Base-by-base conservation (phyloP, 2,797 vertebrate species). In the Gymnothorax reevesii region DNA sequence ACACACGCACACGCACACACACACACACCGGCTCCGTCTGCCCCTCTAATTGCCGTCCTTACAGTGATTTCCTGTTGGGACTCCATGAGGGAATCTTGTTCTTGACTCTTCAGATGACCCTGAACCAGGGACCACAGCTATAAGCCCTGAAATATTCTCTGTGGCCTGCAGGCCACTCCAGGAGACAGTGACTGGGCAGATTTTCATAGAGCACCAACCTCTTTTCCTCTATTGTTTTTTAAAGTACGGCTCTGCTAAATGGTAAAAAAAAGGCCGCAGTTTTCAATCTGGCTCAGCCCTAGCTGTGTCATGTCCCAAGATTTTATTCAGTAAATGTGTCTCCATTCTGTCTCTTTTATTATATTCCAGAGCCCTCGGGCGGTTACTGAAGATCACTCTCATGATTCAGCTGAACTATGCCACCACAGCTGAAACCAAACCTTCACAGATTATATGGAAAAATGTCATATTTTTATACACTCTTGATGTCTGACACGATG, bases 101-200 rank as follows among this genome's bases (percentile, higher is more conserved):
- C 94, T 95, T 95, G 93, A 95, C 93, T 95, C 94, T 93, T 92
- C 88, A 92, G 92, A 93, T 95, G 95, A 95, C 93, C 95, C 93
- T 89, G 91, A 94, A 95, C 94, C 94, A 95, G 86, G 95, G 94
- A 94, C 94, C 93, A 92, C 94, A 93, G 91, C 90, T 95, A 90
- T 91, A 88, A 89, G 52, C 93, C 91, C 92, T 95, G 94, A 96
- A 95, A 94, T 95, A 94, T 93, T 92, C 88, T 93, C 91, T 93
- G 90, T 75, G 90, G 92, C 92, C 92, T 93, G 88, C 77, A 84
- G 93, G 90, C 84, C 90, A 96, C 94, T 94, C 94, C 88, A 91
- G 92, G 91, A 92, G 87, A 90, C 89, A 89, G 87, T 92, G 92
- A 90, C 87, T 90, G 77, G 66, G 25, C 84, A 57, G 12, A 22